Evolutionary conservation across 2,797 vertebrate species (phyloP), one percentile per base, ranked within the genome.

Genomic region (Rhynchotus rufescens): DNA sequence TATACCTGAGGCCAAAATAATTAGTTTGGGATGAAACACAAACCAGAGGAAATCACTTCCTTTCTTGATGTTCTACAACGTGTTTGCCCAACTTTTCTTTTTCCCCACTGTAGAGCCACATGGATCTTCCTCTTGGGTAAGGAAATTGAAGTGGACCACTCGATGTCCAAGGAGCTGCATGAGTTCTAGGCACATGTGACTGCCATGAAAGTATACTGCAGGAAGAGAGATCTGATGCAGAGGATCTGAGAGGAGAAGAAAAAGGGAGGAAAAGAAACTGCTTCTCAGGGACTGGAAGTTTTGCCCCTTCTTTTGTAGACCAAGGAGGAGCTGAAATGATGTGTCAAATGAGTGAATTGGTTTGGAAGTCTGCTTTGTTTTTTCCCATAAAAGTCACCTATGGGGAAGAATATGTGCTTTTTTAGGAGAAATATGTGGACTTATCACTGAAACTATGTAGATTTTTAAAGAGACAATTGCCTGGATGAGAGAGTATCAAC

Each of bases 381-480:
- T 19, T 91, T 78, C 68, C 80, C 2, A 1, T 28, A 86, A 78
- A 86, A 54, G 56, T 86, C n/a, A 54, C 6, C 10, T 30, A 44
- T 26, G 28, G 75, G 51, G 10, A 73, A 28, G 73, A 88, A 82
- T 5, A 45, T 1, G 1, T 21, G 59, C 28, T 32, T 36, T 81
- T 52, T 67, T 66, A 80, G 8, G 36, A 30, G n/a, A 10, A 88
- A 42, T 23, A 38, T 69, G 36, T 32, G n/a, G 91, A 88, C 34
- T 69, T 83, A 74, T 71, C 76, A 62, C 9, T 44, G 75, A 79
- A 92, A 45, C 28, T 66, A 16, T n/a, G 19, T 62, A 38, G 38
- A 80, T 26, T 54, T 88, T 80, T 67, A 8, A n/a, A 89, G 74
- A 87, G 56, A 91, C 56, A 87, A 92, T 40, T 90, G 61, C 68